Evolutionary conservation across 2,797 vertebrate species (phyloP), one percentile per base, ranked within the genome.

Genomic region (Myotis pilosus): DNA sequence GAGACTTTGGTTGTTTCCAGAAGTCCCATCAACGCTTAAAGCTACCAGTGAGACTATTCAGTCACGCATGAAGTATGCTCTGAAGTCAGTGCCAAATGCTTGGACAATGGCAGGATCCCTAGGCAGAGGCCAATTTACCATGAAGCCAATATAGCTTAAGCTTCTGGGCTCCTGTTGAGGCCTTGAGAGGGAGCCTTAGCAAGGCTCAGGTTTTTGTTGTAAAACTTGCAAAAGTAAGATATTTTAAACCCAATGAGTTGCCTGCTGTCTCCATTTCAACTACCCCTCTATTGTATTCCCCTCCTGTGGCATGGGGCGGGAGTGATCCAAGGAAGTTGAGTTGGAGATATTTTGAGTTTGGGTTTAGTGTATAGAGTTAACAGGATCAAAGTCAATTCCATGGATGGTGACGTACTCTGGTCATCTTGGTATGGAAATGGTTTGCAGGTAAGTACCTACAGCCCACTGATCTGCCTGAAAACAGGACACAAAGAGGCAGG

Each of bases 41-140:
- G 89, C 85, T 96, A 91, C 93, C 78, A 89, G 92, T 68, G 53
- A 93, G 92, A 85, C 92, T 91, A 76, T 92, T 95, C 82, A 95
- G 93, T 93, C 72, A 87, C 17, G 47, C 92, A 62, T 88, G 87
- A 95, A 93, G 89, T 66, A 78, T 79, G 68, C 85, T 90, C 78
- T 90, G 92, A 96, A 93, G 91, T 92, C 57, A 94, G 20, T 95
- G 97, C 93, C 96, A 94, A 93, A 83, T 72, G 79, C 82, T 83
- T 76, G 78, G 75, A 93, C 74, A 93, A 93, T 85, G 82, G 78
- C 68, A 82, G 93, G 79, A 64, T 89, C 78, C 84, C 87, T 93
- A 72, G 92, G 88, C 36, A 94, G 84, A 96, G 85, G 90, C 94
- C 94, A 94, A 74, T 79, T 92, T 53, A 82, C 93, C 81, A 49